These are phyloP conservation scores for Cheilosia impressa DNA, from an alignment of 2,888 invertebrate species.

Conservation along the genomic window DNA sequence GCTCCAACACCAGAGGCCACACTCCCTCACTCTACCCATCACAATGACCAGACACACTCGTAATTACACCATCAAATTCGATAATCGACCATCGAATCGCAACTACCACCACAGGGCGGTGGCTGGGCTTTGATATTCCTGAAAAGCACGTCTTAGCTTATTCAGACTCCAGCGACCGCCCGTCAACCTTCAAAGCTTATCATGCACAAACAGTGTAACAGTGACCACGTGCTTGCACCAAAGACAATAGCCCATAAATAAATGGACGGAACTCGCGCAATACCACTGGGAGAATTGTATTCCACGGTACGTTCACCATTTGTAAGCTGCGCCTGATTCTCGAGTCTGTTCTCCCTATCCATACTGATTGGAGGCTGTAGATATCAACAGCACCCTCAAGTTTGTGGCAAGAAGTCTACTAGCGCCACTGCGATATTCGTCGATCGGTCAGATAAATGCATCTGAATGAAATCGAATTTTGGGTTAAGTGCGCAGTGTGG, in stretches of 20 bases:
- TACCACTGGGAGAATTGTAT: constrained; percentile 26
- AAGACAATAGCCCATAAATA: constrained; percentile 67
- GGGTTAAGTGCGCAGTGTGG: constrained; percentile 70
- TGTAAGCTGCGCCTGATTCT: constrained; percentile 58
- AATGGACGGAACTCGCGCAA: constrained; percentile 50
- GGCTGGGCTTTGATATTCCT: constrained; percentile 46
- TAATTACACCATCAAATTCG: constrained; percentile 71
- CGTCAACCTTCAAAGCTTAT: constrained; percentile 63
- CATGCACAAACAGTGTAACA: background rate
- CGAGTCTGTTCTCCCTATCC: constrained; percentile 37
- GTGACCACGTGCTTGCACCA: constrained; percentile 64
- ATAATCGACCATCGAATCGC: constrained; percentile 58
- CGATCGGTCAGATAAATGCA: constrained; percentile 60
- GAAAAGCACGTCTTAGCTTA: constrained; percentile 31
- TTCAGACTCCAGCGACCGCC: constrained; percentile 41
- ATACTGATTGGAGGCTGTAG: constrained; percentile 65
- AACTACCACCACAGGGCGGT: constrained; percentile 50
- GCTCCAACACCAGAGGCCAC: constrained; percentile 18
- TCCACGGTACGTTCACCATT: constrained; percentile 3
- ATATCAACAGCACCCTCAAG: constrained; percentile 63
- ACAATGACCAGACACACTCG: constrained; percentile 14
- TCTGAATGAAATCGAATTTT: constrained; percentile 73
- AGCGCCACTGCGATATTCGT: constrained; percentile 58
- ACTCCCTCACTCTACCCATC: constrained; percentile 1
- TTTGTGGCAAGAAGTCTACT: constrained; percentile 43